These are phyloP conservation scores for Molossus alvarezi DNA, from an alignment of 2,797 vertebrate species.

Conservation along the genomic window DNA sequence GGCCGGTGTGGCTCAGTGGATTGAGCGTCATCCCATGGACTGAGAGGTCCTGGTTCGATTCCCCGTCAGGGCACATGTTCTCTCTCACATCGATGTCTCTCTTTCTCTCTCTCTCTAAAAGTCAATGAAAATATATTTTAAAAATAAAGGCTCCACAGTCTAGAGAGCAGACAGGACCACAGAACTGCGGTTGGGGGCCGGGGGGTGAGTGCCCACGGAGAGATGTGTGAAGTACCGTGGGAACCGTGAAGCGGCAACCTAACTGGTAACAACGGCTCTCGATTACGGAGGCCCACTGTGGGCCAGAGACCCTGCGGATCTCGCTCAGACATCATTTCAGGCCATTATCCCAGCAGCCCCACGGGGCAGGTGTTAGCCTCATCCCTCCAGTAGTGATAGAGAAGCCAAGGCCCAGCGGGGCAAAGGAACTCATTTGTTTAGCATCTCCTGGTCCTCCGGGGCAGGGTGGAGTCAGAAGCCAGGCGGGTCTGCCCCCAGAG, in stretches of 20 bases:
- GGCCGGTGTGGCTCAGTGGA: too few species aligned
- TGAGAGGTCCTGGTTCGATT: too few species aligned
- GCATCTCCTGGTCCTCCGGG: neutral
- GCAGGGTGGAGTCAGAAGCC: neutral
- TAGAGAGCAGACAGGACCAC: neutral
- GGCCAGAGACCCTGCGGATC: neutral
- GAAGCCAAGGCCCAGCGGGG: too few species aligned
- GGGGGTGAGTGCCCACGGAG: neutral
- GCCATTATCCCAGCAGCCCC: neutral
- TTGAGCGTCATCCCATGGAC: too few species aligned
- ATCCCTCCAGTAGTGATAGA: too few species aligned
- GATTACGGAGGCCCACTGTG: neutral
- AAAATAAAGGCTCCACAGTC: too few species aligned
- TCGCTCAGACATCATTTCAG: neutral
- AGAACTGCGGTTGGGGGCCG: neutral
- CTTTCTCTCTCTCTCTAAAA: too few species aligned
- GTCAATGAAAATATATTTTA: too few species aligned
- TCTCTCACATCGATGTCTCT: too few species aligned
- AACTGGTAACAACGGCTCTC: neutral
- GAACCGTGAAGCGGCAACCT: neutral
- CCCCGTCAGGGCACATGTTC: too few species aligned
- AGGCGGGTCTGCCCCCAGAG: too few species aligned
- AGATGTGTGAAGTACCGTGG: fast-evolving
- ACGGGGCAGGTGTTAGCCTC: neutral
- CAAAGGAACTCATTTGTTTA: neutral